Base-by-base conservation (phyloP, 2,113 vertebrate species). In the Coryphaenoides rupestris region DNA sequence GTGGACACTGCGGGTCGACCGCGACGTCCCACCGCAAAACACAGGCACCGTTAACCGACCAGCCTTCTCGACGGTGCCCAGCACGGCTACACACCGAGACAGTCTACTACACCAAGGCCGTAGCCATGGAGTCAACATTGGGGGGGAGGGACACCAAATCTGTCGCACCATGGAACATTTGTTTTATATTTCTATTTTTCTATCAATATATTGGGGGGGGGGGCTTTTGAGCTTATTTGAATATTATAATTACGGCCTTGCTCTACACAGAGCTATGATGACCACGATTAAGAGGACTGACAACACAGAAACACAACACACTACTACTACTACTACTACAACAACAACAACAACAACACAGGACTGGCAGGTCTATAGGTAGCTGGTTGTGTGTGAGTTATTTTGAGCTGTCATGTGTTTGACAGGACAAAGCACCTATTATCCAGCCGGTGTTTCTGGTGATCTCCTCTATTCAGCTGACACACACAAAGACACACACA, bases 371-470 rank as follows among this genome's bases (percentile, higher is more conserved):
- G 74, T 60, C 71, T 67, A 40, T 53, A 23, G 62, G 60, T 16
- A 15, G 1, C 15, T 14, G 2, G 19, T 63, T 56, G 47, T 62
- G 73, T 66, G 6, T 26, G 24, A 6, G 24, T 6, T 26, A 6
- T 26, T 26, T 50, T 57, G 19, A 33, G 16, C 57, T 60, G 63
- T 59, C 61, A 50, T 40, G 53, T 2, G 49, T 1, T 16, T 19
- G 24, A 5, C 14, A 4, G 15, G 19, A 68, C 58, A 68, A 89
- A 83, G 55, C 69, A 68, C 63, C 84, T 78, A 85, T 82, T 89
- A 85, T 82, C 87, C 78, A 87, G 56, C 64, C 13, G 16, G 33
- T n/a, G 24, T 75, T 69, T 83, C 84, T 86, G 78, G 82, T 70
- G 67, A 59, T 72, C 84, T 86, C 78, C 69, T 59, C 75, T 71